Evolutionary conservation across 2,888 invertebrate genomes (phyloP).

Genomic region (Orthosia incerta): DNA sequence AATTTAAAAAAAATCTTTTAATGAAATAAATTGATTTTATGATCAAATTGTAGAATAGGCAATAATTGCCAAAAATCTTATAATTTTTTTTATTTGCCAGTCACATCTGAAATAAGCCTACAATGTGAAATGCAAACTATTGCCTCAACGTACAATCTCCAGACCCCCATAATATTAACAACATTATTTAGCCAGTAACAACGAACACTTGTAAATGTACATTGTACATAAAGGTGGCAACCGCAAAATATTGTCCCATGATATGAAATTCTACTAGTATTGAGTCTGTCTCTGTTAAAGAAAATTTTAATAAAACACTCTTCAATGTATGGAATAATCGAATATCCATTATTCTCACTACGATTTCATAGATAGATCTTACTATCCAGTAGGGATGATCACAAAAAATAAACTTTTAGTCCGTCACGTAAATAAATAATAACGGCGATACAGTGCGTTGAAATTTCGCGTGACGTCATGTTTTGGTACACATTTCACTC

Average conservation of each 20-base stretch:
- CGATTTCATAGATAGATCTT: too few species aligned
- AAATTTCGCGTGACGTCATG: too few species aligned
- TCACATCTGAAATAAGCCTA: conserved; percentile 26
- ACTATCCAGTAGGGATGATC: too few species aligned
- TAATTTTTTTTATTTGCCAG: background rate
- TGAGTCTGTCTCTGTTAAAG: conserved; percentile 40
- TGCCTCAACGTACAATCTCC: conserved; percentile 24
- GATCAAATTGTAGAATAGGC: background rate
- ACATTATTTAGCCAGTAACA: conserved; percentile 65
- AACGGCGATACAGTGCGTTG: too few species aligned
- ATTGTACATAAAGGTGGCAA: conserved; percentile 62
- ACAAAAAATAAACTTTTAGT: too few species aligned
- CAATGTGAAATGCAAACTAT: conserved; percentile 23
- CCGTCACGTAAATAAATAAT: too few species aligned
- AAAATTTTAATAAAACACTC: conserved; percentile 11
- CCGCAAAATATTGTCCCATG: conserved; percentile 73
- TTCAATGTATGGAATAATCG: conserved; percentile 20
- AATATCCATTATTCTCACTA: background rate
- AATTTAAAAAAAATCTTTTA: background rate
- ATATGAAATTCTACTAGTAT: conserved; percentile 67
- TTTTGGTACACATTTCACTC: too few species aligned
- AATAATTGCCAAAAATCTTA: background rate
- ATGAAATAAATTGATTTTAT: conserved; percentile 4
- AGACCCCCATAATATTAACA: conserved; percentile 38
- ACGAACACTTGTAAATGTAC: conserved; percentile 76